These are phyloP conservation scores for Myotis vivesi DNA, from an alignment of 2,797 vertebrate genomes.

Conservation along the genomic window DNA sequence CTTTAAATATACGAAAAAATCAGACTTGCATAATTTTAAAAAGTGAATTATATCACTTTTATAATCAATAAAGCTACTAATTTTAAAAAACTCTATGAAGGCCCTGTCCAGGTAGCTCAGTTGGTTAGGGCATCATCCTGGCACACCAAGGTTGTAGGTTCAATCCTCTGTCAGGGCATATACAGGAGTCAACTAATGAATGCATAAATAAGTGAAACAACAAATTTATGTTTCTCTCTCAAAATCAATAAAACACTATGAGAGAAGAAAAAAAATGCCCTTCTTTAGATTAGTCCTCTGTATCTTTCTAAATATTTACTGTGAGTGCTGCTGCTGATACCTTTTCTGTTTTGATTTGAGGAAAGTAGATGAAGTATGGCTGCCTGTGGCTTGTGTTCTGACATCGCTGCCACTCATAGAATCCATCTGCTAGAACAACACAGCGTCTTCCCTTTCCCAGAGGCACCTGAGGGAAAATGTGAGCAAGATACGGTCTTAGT, in stretches of 20 bases:
- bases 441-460: conserved; percentile 94
- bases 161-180: background rate
- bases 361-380: conserved; percentile 97
- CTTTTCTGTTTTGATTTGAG: conserved; percentile 82
- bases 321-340: conserved; percentile 55
- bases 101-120: background rate
- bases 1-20: background rate
- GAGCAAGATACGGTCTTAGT: background rate
- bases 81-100: background rate
- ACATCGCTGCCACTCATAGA: conserved; percentile 94
- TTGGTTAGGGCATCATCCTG: background rate
- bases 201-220: background rate
- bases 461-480: conserved; percentile 86
- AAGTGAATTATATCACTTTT: background rate
- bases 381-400: conserved; percentile 86
- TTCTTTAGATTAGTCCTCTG: background rate
- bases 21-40: background rate
- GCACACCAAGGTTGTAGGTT: background rate
- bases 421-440: conserved; percentile 95
- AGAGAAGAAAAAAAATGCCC: background rate
- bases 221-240: background rate
- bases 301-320: background rate
- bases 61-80: background rate
- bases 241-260: background rate
- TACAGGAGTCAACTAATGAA: background rate